These are phyloP conservation scores for Okamejei kenojei DNA, from an alignment of 2,797 vertebrate genomes.

Conservation along the genomic window DNA sequence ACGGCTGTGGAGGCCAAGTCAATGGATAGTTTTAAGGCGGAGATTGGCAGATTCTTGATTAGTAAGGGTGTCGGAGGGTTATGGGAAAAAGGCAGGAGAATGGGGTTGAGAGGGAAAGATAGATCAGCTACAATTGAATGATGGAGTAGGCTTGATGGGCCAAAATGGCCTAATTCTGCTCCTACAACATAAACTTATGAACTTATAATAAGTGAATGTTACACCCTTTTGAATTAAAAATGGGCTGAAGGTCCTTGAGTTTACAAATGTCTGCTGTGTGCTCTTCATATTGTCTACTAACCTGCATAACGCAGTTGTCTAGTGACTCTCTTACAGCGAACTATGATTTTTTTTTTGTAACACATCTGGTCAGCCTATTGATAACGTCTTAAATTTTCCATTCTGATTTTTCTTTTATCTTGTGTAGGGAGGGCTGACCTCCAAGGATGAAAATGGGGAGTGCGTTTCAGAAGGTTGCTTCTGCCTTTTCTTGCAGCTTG, in stretches of 20 bases:
- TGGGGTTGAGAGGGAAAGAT: too few relatives aligned
- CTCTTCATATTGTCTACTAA: neutral
- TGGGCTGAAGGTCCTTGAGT: too few relatives aligned
- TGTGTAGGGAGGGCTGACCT: conserved; percentile 59
- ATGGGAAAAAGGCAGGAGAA: too few relatives aligned
- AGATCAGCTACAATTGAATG: too few relatives aligned
- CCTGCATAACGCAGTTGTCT: neutral
- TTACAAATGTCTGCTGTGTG: neutral
- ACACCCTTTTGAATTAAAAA: neutral
- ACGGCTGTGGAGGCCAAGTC: too few relatives aligned
- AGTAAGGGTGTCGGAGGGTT: too few relatives aligned
- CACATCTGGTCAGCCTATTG: neutral
- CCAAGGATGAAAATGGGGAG: conserved; percentile 39
- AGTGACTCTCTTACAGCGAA: neutral
- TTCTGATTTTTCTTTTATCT: conserved; percentile 24
- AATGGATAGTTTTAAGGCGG: too few relatives aligned
- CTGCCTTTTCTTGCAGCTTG: conserved; percentile 18
- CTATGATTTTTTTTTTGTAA: neutral
- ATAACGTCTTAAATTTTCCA: neutral
- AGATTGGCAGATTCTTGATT: too few relatives aligned
- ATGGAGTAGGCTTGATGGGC: too few relatives aligned
- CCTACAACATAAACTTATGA: too few relatives aligned
- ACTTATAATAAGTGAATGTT: neutral
- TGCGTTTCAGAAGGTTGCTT: conserved; percentile 33
- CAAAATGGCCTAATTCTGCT: too few relatives aligned